phyloP scores from a whole-genome alignment of 2,888 invertebrate genomes.

The Cyclophora albipunctata region DNA sequence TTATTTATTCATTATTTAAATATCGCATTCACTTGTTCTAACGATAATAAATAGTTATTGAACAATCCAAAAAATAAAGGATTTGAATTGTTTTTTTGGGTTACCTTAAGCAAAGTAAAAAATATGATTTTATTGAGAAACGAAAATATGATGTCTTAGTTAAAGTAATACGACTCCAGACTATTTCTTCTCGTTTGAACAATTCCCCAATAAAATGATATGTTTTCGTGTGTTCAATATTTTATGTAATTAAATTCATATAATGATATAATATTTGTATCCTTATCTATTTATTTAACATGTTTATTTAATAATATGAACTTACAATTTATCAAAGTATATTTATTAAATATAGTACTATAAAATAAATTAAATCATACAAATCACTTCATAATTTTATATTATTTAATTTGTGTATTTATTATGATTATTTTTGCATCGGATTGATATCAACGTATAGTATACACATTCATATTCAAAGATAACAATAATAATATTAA shows the following conservation, averaged over 20 bases:
- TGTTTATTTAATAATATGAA: slow-evolving; percentile 13
- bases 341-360: slow-evolving; percentile 13
- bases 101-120: no score
- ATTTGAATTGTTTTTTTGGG: no score
- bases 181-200: no score
- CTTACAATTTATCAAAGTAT: slow-evolving; percentile 15
- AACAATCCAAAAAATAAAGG: no score
- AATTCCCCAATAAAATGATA: slow-evolving; percentile 1
- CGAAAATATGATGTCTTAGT: no score
- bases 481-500: no score
- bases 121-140: no score
- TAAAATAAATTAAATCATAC: slow-evolving; percentile 14
- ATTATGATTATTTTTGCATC: slow-evolving; percentile 11
- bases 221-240: no score
- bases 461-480: slow-evolving; percentile 3
- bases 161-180: no score
- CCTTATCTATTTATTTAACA: slow-evolving; percentile 1
- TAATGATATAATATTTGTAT: slow-evolving; percentile 14
- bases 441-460: slow-evolving; percentile 4
- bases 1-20: slow-evolving; percentile 13
- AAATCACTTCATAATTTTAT: slow-evolving; percentile 14
- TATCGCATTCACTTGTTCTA: background rate
- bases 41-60: background rate
- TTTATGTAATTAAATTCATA: slow-evolving; percentile 16
- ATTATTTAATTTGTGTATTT: slow-evolving; percentile 12